Evolutionary conservation across 2,113 vertebrate species (phyloP).

Genomic region (Stictonetta naevosa): DNA sequence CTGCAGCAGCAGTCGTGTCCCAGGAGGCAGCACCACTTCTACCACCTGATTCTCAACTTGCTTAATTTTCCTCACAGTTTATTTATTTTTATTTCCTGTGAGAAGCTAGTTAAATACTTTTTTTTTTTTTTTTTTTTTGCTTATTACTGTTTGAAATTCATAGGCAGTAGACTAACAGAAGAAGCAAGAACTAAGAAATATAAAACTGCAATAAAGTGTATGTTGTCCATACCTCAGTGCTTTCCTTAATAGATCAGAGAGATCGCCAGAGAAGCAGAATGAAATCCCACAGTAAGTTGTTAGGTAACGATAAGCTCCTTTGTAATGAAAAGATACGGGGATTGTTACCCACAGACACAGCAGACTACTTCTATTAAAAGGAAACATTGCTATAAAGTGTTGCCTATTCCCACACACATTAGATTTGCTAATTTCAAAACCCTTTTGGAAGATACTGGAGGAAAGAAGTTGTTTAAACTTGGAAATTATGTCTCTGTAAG

Average conservation of each 20-base stretch:
- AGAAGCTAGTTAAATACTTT: neutral
- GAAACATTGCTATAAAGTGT: slow-evolving; percentile 44
- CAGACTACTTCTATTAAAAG: slow-evolving; percentile 59
- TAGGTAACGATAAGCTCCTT: slow-evolving; percentile 53
- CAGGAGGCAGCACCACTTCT: neutral
- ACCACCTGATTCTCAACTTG: neutral
- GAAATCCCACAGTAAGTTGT: slow-evolving; percentile 50
- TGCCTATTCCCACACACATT: slow-evolving; percentile 51
- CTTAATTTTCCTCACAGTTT: slow-evolving; percentile 2
- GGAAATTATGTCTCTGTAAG: slow-evolving; percentile 20
- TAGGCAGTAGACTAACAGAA: slow-evolving; percentile 6
- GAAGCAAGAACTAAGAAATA: slow-evolving; percentile 25
- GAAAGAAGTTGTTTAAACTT: slow-evolving; percentile 29
- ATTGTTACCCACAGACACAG: slow-evolving; percentile 35
- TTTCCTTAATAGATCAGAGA: slow-evolving; percentile 60
- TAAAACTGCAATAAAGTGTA: slow-evolving; percentile 43
- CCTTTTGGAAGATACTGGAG: slow-evolving; percentile 48
- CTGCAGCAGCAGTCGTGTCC: neutral
- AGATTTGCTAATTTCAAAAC: slow-evolving; percentile 49
- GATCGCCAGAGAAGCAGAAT: slow-evolving; percentile 52
- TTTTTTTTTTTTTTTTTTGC: neutral
- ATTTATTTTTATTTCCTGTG: neutral
- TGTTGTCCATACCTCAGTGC: slow-evolving; percentile 57
- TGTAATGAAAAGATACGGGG: slow-evolving; percentile 56
- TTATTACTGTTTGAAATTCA: slow-evolving; percentile 30